phyloP scores from a whole-genome alignment of 2,113 vertebrate species.

The Zeus faber region DNA sequence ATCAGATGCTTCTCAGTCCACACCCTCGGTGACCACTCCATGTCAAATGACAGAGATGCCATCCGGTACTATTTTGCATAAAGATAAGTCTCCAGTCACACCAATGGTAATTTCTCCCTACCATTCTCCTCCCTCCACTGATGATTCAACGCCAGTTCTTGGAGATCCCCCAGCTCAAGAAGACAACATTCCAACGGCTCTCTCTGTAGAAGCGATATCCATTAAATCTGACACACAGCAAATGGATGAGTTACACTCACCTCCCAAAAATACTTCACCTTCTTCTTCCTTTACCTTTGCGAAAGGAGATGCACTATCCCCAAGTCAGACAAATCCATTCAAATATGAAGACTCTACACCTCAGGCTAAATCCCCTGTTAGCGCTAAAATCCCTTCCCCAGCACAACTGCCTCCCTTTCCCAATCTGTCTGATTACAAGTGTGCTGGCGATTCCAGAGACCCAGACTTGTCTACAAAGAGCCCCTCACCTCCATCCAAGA shows the following conservation, averaged over 20 bases:
- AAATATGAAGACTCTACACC: slow-evolving; percentile 71
- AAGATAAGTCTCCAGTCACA: slow-evolving; percentile 62
- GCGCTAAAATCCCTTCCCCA: slow-evolving; percentile 54
- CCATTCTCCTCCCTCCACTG: slow-evolving; percentile 80
- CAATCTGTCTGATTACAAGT: slow-evolving; percentile 36
- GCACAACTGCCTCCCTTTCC: slow-evolving; percentile 50
- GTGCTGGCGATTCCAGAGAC: slow-evolving; percentile 54
- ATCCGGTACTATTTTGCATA: slow-evolving; percentile 36
- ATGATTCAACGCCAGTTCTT: slow-evolving; percentile 58
- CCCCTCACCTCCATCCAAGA: slow-evolving; percentile 75
- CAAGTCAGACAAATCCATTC: slow-evolving; percentile 66
- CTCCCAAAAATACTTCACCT: slow-evolving; percentile 53
- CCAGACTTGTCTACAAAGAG: slow-evolving; percentile 71
- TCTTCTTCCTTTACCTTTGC: slow-evolving; percentile 32
- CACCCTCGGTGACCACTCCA: slow-evolving; percentile 89
- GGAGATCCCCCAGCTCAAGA: slow-evolving; percentile 36
- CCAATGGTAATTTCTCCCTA: slow-evolving; percentile 79
- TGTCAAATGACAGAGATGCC: slow-evolving; percentile 78
- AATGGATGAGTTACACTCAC: slow-evolving; percentile 48
- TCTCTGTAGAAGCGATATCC: slow-evolving; percentile 21
- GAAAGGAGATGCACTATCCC: slow-evolving; percentile 37
- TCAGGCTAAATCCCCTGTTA: slow-evolving; percentile 74
- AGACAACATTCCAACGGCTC: slow-evolving; percentile 38
- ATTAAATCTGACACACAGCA: slow-evolving; percentile 34
- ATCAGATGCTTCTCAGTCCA: slow-evolving; percentile 90